Evolutionary conservation across 2,888 invertebrate genomes (phyloP).

Genomic region (Microctonus brassicae): DNA sequence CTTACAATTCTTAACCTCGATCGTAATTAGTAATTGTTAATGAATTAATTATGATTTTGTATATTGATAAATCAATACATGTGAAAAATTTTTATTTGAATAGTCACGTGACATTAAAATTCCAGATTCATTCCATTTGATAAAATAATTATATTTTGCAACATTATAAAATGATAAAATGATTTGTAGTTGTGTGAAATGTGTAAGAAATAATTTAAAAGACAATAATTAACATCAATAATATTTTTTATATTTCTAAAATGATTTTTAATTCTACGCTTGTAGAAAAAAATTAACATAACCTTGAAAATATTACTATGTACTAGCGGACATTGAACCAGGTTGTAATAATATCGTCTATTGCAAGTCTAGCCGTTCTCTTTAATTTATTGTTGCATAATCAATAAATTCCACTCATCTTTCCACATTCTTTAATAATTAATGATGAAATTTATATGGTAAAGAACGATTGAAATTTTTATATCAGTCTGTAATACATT

Average conservation of each 20-base stretch:
- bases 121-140: no score
- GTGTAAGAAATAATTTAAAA: no score
- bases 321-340: slow-evolving; percentile 3
- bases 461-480: not conserved
- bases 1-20: not conserved
- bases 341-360: slow-evolving; percentile 45
- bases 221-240: not conserved
- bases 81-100: no score
- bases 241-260: not conserved
- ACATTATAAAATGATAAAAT: not conserved
- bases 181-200: not conserved
- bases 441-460: not conserved
- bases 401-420: not conserved
- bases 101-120: not conserved
- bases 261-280: not conserved
- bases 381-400: slow-evolving; percentile 47
- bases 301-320: not conserved
- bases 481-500: not conserved
- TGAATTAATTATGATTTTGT: not conserved
- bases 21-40: not conserved
- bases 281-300: not conserved
- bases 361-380: slow-evolving; percentile 52
- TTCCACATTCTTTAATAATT: not conserved
- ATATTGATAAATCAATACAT: not conserved
- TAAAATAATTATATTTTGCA: no score